phyloP scores from a whole-genome alignment of 2,797 vertebrate species.

The Salmo trutta region DNA sequence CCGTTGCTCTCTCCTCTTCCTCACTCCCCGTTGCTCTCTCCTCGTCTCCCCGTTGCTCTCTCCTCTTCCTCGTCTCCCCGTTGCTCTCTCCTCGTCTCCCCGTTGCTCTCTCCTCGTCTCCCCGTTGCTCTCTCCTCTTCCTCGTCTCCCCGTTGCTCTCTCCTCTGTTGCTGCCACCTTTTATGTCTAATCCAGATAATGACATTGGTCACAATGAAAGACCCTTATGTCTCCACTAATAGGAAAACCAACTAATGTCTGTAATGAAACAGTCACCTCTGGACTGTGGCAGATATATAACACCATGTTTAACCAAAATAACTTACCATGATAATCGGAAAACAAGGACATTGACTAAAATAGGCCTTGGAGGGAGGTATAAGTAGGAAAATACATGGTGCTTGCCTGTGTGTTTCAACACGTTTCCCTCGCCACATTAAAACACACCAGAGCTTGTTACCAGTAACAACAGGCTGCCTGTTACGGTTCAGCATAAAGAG shows the following conservation, averaged over 20 bases:
- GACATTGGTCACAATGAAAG: neutral
- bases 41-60: neutral
- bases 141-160: neutral
- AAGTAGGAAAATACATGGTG: slow-evolving; percentile 15
- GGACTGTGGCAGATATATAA: too few species aligned
- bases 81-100: slow-evolving; percentile 5
- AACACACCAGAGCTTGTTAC: slow-evolving; percentile 2
- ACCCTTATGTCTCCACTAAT: neutral
- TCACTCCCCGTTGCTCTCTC: too few species aligned
- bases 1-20: too few species aligned
- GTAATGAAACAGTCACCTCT: neutral
- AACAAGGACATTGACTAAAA: neutral
- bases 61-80: neutral
- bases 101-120: slow-evolving; percentile 25
- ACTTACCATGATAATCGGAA: slow-evolving; percentile 8
- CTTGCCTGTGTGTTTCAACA: slow-evolving; percentile 14
- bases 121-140: slow-evolving; percentile 30
- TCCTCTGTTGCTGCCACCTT: slow-evolving; percentile 2
- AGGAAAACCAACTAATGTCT: neutral
- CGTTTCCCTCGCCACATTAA: slow-evolving; percentile 2
- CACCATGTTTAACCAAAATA: too few species aligned
- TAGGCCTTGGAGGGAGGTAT: slow-evolving; percentile 10
- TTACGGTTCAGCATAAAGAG: too few species aligned
- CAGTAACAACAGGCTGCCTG: neutral
- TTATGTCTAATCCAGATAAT: neutral